Evolutionary conservation across 2,888 invertebrate genomes (phyloP).

Genomic region (Ophion slaviceki): DNA sequence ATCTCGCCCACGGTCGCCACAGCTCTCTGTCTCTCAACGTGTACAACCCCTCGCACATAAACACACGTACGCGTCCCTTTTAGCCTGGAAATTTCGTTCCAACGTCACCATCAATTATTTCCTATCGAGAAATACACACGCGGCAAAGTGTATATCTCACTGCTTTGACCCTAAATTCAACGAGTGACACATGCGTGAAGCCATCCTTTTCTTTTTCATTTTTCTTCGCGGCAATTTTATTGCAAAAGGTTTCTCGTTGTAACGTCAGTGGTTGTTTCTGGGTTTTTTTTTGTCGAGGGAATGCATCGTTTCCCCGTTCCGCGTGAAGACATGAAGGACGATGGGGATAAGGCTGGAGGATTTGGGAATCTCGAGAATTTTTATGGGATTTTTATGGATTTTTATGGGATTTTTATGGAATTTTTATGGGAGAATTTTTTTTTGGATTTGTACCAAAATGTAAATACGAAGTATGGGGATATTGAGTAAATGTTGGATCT

Average conservation of each 20-base stretch:
- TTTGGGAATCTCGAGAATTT: too few relatives aligned
- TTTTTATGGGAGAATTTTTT: too few relatives aligned
- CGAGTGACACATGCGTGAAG: slow-evolving; percentile 8
- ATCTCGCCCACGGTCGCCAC: slow-evolving; percentile 54
- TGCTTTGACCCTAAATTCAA: slow-evolving; percentile 37
- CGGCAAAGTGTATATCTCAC: slow-evolving; percentile 35
- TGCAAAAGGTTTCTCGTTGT: slow-evolving; percentile 14
- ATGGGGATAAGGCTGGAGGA: too few relatives aligned
- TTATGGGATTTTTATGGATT: too few relatives aligned
- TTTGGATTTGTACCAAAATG: too few relatives aligned
- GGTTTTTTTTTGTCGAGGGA: background rate
- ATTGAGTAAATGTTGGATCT: too few relatives aligned
- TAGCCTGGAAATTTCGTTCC: slow-evolving; percentile 47
- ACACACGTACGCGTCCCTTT: slow-evolving; percentile 23
- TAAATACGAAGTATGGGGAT: too few relatives aligned
- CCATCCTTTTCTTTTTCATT: background rate
- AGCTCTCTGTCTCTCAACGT: slow-evolving; percentile 23
- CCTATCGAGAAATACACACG: slow-evolving; percentile 48
- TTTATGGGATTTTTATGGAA: too few relatives aligned
- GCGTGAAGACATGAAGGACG: too few relatives aligned
- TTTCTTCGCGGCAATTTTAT: background rate
- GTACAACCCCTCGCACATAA: slow-evolving; percentile 4
- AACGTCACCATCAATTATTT: slow-evolving; percentile 57
- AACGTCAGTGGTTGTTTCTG: background rate
- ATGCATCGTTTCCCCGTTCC: background rate